Evolutionary conservation across 2,888 invertebrate genomes (phyloP), one percentile per base, ranked within the genome.

Genomic region (Yponomeuta plumbellus): DNA sequence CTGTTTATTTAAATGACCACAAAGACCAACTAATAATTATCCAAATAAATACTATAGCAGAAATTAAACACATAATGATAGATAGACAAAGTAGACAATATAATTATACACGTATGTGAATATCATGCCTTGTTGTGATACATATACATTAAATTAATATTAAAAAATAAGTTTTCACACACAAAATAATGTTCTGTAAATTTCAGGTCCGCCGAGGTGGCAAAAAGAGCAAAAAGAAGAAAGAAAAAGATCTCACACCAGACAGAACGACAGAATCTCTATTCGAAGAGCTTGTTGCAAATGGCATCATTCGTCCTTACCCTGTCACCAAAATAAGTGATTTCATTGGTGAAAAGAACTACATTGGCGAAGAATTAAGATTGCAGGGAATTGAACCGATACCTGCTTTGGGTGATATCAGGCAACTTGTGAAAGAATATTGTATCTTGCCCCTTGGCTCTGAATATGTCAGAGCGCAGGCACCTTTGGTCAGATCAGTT

Each of bases 191-290:
- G n/a, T 44, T 13, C 21, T 64, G 3, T 17, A 6, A 62, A 67
- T 44, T 65, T 23, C 94, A 96, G 86, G 92, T 94, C 0, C 93
- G 96, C 52, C 93, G 96, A 17, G 95, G 95, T 34, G 96, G 96
- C 0, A 98, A 98, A 75, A 98, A 98, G 78, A 94, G 93, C 71
- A 98, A 98, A 81, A 97, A 97, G 88, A 97, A 97, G 83, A 97
- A 97, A 83, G 97, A 98, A 78, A 98, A 98, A 82, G 98, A 98
- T 86, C 88, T 98, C 65, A 98, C 98, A 0, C 96, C 96, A 1
- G 98, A 98, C 78, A 93, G 98, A 80, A 96, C 96, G 0, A 95
- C 95, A 0, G 97, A 97, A 81, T 98, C 97, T 0, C 88, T 99
- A 3, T 97, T 97, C 78, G 98, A 98, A 84, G 98, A 99, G 84